A percentile compares a stretch with the other conserved stretches of the same genome.
phyloP scores from a whole-genome alignment of 2,113 vertebrate genomes.

The Centropristis striata region DNA sequence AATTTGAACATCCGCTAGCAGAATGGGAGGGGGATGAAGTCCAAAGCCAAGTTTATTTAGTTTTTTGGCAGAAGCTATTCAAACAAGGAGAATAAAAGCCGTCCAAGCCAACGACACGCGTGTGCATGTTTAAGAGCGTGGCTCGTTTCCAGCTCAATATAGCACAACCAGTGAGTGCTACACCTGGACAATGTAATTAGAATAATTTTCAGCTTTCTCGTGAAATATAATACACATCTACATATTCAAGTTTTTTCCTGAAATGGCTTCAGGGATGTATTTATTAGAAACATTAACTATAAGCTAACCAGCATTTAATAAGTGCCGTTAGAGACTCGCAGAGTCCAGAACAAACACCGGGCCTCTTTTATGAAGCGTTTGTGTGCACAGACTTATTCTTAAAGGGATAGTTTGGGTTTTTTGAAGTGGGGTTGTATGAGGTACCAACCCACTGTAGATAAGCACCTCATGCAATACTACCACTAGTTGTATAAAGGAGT shows the following conservation, averaged over 20 bases:
- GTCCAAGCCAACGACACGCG: neutral
- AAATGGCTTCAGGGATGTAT: neutral
- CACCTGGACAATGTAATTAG: neutral
- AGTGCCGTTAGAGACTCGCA: slow-evolving; percentile 5
- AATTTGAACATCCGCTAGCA: slow-evolving; percentile 74
- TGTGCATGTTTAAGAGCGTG: slow-evolving; percentile 43
- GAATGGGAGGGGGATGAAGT: slow-evolving; percentile 33
- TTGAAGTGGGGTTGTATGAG: no score
- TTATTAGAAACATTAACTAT: slow-evolving; percentile 13
- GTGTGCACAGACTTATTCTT: neutral
- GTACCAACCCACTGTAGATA: no score
- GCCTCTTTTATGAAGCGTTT: slow-evolving; percentile 9
- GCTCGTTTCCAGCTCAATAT: slow-evolving; percentile 34
- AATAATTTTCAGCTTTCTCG: neutral
- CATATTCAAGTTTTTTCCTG: neutral
- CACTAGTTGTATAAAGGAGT: no score
- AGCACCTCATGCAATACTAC: no score
- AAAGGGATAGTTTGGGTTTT: no score
- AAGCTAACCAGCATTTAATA: slow-evolving; percentile 9
- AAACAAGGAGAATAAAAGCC: slow-evolving; percentile 34
- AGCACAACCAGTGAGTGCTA: slow-evolving; percentile 6
- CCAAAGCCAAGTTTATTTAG: slow-evolving; percentile 37
- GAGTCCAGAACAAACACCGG: slow-evolving; percentile 14
- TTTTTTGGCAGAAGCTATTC: slow-evolving; percentile 40
- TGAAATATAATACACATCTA: neutral